These are phyloP conservation scores for Luehdorfia chinensis DNA, from an alignment of 1,140 invertebrate species.

Conservation along the genomic window DNA sequence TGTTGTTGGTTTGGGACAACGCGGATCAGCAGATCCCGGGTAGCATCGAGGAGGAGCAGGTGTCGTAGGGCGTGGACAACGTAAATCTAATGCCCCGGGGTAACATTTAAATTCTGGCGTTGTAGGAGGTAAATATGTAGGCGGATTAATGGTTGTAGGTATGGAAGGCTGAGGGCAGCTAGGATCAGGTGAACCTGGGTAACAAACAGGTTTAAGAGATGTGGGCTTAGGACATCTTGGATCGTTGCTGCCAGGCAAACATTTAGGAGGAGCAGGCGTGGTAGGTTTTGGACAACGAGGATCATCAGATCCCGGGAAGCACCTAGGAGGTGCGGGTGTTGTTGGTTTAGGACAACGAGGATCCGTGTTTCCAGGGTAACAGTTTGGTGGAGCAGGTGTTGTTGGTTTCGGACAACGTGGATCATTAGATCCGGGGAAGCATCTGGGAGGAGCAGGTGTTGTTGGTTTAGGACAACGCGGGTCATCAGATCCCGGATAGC, in stretches of 20 bases:
- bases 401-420: constrained; percentile 44
- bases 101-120: constrained; percentile 38
- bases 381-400: constrained; percentile 38
- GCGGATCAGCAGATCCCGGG: constrained; percentile 58
- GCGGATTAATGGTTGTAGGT: constrained; percentile 28
- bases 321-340: constrained; percentile 39
- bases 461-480: constrained; percentile 68
- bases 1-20: constrained; percentile 43
- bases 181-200: constrained; percentile 47
- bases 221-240: constrained; percentile 48
- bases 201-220: constrained; percentile 25
- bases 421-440: constrained; percentile 30
- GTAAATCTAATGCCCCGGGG: constrained; percentile 50
- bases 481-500: constrained; percentile 60
- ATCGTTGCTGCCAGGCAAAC: constrained; percentile 67
- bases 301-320: constrained; percentile 68
- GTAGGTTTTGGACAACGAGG: constrained; percentile 56
- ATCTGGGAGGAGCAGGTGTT: constrained; percentile 35
- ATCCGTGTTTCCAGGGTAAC: constrained; percentile 66
- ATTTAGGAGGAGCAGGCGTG: constrained; percentile 31
- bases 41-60: constrained; percentile 39
- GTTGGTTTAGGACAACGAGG: constrained; percentile 56
- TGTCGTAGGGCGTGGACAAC: constrained; percentile 31
- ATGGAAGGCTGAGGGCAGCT: constrained; percentile 43
- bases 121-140: constrained; percentile 29